A percentile compares a stretch with the other conserved stretches of the same genome.
phyloP scores from a whole-genome alignment of 2,113 vertebrate genomes.

The Nyctereutes procyonoides region DNA sequence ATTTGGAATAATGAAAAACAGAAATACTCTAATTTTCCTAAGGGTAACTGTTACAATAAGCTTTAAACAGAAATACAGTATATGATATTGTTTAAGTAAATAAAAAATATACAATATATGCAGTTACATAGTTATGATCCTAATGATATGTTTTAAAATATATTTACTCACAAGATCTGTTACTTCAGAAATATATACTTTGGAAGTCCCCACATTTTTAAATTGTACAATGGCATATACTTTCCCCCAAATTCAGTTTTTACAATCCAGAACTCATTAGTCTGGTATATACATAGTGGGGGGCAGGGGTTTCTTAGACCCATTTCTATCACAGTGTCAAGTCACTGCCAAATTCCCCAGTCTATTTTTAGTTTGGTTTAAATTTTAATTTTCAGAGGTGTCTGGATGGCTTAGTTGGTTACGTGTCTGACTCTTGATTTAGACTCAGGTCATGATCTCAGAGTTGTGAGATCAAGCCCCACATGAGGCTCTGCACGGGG shows the following conservation, averaged over 20 bases:
- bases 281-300: background rate
- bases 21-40: background rate
- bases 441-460: background rate
- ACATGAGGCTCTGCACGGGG: background rate
- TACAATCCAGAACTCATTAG: background rate
- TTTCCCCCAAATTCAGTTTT: background rate
- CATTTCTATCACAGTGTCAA: background rate
- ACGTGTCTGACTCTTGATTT: background rate
- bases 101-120: background rate
- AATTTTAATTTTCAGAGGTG: background rate
- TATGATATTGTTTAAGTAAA: background rate
- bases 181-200: constrained; percentile 21
- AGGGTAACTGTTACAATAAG: background rate
- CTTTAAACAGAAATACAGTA: background rate
- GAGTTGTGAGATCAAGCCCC: background rate
- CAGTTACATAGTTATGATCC: background rate
- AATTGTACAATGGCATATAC: background rate
- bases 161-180: background rate
- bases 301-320: background rate
- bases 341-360: background rate
- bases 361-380: background rate
- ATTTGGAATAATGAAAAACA: background rate
- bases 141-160: constrained; percentile 14
- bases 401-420: background rate
- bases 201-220: background rate